Evolutionary conservation across 2,888 invertebrate species (phyloP).

Genomic region (Subacronicta megacephala): DNA sequence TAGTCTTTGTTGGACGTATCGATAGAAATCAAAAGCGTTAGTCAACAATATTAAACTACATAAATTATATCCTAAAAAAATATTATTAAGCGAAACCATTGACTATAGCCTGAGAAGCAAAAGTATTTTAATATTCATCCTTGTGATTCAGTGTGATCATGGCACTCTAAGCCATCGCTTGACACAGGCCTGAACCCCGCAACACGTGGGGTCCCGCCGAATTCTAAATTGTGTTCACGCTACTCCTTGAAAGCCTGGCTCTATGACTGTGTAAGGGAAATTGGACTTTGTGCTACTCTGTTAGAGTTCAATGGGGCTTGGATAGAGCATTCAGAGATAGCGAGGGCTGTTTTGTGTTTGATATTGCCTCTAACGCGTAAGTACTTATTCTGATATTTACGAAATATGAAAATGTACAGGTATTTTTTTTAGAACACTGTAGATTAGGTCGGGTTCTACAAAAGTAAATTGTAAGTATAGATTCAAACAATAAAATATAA

Average conservation of each 20-base stretch:
- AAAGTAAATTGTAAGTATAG: no score
- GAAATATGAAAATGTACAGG: no score
- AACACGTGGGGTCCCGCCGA: conserved; percentile 81
- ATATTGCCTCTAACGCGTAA: conserved; percentile 38
- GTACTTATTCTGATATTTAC: conserved; percentile 39
- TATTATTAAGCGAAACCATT: no score
- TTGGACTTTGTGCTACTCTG: conserved; percentile 64
- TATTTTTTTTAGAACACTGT: no score
- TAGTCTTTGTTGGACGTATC: no score
- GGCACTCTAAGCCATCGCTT: conserved; percentile 62
- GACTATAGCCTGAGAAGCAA: not conserved
- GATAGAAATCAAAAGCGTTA: no score
- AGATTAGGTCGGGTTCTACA: no score
- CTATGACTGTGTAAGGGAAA: conserved; percentile 60
- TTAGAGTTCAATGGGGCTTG: conserved; percentile 70
- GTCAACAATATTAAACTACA: no score
- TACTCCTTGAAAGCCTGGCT: conserved; percentile 73
- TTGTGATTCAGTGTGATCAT: conserved; percentile 34
- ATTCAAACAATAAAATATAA: no score
- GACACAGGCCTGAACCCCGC: conserved; percentile 80
- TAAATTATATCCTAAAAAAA: no score
- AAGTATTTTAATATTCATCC: conserved; percentile 8
- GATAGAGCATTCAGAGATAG: conserved; percentile 42
- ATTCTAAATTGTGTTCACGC: conserved; percentile 77
- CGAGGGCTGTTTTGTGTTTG: conserved; percentile 48